phyloP scores from a whole-genome alignment of 2,797 vertebrate genomes.

The Ptychobarbus kaznakovi region DNA sequence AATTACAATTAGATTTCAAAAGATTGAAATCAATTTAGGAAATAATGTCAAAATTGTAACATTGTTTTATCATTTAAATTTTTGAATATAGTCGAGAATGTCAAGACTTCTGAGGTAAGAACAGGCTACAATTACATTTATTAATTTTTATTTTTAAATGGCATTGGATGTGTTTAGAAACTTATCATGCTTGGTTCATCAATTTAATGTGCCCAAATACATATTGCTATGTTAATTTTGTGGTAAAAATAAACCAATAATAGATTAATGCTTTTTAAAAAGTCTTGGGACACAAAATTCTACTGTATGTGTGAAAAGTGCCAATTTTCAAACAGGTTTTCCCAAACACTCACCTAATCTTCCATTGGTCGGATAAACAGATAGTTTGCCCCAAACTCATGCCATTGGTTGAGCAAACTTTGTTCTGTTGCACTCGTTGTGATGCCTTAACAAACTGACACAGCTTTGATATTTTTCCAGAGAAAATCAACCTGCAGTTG shows the following conservation, averaged over 20 bases:
- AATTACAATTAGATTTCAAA: background rate
- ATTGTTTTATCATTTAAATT: background rate
- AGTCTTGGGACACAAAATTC: background rate
- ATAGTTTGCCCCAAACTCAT: background rate
- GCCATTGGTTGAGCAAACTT: background rate
- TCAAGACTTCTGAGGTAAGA: background rate
- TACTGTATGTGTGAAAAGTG: background rate
- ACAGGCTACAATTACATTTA: background rate
- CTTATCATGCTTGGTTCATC: background rate
- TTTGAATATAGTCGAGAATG: background rate
- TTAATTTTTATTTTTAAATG: background rate
- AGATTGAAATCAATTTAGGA: background rate
- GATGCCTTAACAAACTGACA: background rate
- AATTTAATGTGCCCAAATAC: background rate
- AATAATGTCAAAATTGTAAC: background rate
- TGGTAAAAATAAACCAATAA: background rate
- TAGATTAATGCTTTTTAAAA: background rate
- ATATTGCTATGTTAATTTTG: background rate
- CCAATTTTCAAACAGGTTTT: background rate
- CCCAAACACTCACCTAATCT: background rate
- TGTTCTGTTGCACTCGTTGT: background rate
- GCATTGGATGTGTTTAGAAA: background rate
- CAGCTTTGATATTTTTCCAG: background rate
- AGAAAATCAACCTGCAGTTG: background rate
- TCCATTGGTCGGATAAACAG: background rate